These are phyloP conservation scores for Neodon shergylaensis DNA, from an alignment of 2,113 vertebrate genomes.

Conservation along the genomic window DNA sequence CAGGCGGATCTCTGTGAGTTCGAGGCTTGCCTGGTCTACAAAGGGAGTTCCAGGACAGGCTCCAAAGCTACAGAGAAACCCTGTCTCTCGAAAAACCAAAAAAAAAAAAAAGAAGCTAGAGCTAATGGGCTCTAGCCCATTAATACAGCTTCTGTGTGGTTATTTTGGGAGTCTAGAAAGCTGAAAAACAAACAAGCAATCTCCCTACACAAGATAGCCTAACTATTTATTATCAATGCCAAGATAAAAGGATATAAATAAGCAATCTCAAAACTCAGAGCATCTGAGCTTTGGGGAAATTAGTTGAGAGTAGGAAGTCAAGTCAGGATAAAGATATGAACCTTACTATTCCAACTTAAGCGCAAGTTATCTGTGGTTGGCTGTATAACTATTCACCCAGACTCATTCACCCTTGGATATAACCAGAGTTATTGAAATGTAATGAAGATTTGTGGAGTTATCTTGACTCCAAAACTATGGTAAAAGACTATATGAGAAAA, in stretches of 20 bases:
- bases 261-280: background rate
- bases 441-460: background rate
- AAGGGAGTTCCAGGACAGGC: no score
- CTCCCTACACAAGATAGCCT: background rate
- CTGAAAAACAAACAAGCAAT: no score
- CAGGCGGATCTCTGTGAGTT: no score
- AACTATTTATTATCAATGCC: background rate
- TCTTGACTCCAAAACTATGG: background rate
- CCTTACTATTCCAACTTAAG: background rate
- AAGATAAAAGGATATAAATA: background rate
- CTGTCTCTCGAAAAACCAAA: no score
- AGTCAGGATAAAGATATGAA: background rate
- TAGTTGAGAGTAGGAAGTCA: background rate
- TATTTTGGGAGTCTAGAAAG: no score
- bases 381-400: background rate
- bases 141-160: no score
- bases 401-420: background rate
- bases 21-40: no score
- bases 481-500: background rate
- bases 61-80: no score
- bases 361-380: background rate
- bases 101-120: no score
- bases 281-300: background rate
- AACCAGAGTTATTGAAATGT: background rate
- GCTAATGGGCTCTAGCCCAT: no score